A percentile compares a stretch with the other conserved stretches of the same genome.
phyloP scores from a whole-genome alignment of 1,140 invertebrate genomes.

The Drosophila serrata region DNA sequence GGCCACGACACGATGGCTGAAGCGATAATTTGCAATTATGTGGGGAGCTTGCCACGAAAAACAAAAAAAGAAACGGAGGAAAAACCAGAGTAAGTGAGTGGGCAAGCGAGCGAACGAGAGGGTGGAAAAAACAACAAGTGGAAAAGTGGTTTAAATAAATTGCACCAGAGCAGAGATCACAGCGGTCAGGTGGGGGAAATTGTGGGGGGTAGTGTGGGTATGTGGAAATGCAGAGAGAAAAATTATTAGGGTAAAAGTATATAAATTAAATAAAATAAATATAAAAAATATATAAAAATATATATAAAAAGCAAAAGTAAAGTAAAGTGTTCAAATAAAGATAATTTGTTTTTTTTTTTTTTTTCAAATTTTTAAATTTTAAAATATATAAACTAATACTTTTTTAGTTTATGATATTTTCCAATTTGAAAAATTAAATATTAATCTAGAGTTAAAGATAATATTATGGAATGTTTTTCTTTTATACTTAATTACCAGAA shows the following conservation, averaged over 20 bases:
- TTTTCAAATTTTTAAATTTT: too few relatives aligned
- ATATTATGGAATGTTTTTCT: too few relatives aligned
- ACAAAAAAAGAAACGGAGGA: constrained; percentile 12
- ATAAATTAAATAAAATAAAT: neutral
- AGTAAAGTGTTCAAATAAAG: neutral
- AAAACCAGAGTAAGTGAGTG: constrained; percentile 17
- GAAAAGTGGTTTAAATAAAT: constrained; percentile 69
- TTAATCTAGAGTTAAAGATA: neutral
- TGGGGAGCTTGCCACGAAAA: constrained; percentile 37
- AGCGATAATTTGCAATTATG: constrained; percentile 80
- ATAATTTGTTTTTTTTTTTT: neutral
- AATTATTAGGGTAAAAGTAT: neutral
- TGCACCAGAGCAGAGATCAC: constrained; percentile 54
- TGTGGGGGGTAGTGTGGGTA: neutral
- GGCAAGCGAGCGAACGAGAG: constrained; percentile 3
- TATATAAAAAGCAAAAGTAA: neutral
- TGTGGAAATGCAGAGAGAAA: constrained; percentile 1
- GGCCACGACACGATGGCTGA: constrained; percentile 56
- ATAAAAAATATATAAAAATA: too few relatives aligned
- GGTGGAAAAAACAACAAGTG: constrained; percentile 48
- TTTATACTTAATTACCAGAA: too few relatives aligned
- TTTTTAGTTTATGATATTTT: neutral
- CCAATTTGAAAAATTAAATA: neutral
- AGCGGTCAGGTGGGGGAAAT: constrained; percentile 6
- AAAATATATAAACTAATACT: too few relatives aligned